A percentile compares a stretch with the other conserved stretches of the same genome.
Conservation (phyloP, 2,797 vertebrate genomes). For the Antrozous pallidus region DNA sequence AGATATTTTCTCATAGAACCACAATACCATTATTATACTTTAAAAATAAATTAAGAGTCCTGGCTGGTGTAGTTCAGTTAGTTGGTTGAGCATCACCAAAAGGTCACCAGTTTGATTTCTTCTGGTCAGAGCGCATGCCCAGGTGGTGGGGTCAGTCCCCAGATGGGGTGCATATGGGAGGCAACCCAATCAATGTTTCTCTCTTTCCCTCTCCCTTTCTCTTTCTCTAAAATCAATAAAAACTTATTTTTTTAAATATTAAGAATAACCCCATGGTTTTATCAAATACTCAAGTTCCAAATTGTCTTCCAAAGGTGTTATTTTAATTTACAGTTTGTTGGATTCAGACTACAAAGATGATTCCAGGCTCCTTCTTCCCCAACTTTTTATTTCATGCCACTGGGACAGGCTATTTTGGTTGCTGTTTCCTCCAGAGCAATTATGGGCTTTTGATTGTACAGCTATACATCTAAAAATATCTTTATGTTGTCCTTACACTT, state of each 20-base stretch:
- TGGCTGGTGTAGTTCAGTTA: no score
- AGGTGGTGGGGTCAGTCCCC: no score
- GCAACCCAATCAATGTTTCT: no score
- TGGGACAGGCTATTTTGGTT: slow-evolving; percentile 27
- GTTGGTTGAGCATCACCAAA: no score
- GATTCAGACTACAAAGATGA: slow-evolving; percentile 14
- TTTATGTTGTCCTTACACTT: neutral
- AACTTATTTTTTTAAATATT: neutral
- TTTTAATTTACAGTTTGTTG: neutral
- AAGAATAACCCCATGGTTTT: neutral
- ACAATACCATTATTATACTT: neutral
- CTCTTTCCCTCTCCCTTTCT: no score
- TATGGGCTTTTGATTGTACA: slow-evolving; percentile 32
- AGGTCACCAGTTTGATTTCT: no score
- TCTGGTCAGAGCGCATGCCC: no score
- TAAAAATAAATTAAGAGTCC: neutral
- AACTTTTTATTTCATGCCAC: neutral
- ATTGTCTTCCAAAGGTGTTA: neutral
- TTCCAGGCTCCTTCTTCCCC: neutral
- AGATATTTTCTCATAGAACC: neutral
- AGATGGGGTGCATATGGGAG: no score
- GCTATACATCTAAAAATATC: neutral
- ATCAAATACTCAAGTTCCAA: slow-evolving; percentile 22
- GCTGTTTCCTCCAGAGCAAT: neutral
- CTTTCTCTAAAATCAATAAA: no score